These are phyloP conservation scores for Erpetoichthys calabaricus DNA, from an alignment of 2,797 vertebrate genomes.

Conservation along the genomic window DNA sequence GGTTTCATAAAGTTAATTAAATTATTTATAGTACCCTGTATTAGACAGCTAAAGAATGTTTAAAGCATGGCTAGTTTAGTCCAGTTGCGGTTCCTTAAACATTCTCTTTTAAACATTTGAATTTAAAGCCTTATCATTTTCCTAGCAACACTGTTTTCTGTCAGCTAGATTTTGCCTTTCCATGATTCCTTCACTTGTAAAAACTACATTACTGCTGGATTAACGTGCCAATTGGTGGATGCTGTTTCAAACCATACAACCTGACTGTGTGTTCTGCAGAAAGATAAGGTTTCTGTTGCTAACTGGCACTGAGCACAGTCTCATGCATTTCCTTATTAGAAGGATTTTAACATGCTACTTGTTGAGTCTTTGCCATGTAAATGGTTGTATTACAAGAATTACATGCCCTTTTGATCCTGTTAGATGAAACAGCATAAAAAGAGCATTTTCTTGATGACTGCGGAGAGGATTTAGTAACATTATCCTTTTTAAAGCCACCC, in stretches of 20 bases:
- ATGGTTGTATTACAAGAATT: conserved; percentile 24
- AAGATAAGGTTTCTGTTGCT: conserved; percentile 23
- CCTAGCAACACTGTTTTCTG: background rate
- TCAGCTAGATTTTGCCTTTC: background rate
- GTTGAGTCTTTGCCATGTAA: conserved; percentile 12
- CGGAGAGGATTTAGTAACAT: conserved; percentile 32
- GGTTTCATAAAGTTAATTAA: too few relatives aligned
- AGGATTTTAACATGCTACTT: conserved; percentile 18
- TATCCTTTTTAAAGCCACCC: conserved; percentile 26
- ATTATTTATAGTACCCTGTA: too few relatives aligned
- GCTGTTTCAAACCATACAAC: conserved; percentile 24
- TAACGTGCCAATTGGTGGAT: conserved; percentile 13
- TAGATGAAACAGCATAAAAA: conserved; percentile 19
- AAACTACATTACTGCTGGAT: conserved; percentile 5
- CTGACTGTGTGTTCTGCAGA: conserved; percentile 19
- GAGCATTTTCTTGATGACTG: conserved; percentile 28
- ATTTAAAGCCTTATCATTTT: background rate
- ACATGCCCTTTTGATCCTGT: conserved; percentile 23
- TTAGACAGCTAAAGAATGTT: too few relatives aligned
- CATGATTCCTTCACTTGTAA: conserved; percentile 6
- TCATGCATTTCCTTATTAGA: conserved; percentile 10
- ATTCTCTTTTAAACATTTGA: conserved; percentile 1
- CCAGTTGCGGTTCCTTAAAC: background rate
- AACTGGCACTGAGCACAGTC: conserved; percentile 16
- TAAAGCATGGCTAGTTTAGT: background rate